Evolutionary conservation across 2,113 vertebrate species (phyloP).

Genomic region (Gila orcuttii): DNA sequence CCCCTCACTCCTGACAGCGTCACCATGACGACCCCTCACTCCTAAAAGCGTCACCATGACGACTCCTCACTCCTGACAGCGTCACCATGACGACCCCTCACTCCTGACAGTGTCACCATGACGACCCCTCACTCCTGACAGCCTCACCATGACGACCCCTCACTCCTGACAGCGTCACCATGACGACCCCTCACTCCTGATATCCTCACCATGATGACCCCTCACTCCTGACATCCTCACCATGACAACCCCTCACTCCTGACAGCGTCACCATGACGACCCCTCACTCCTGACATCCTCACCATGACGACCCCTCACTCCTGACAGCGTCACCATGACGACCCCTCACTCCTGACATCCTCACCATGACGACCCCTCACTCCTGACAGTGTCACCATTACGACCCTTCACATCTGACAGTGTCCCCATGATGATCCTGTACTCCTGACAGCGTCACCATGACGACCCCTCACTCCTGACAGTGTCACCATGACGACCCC

Average conservation of each 20-base stretch:
- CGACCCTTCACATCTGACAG: rapidly evolving
- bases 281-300: neutral
- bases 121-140: neutral
- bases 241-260: neutral
- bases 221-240: neutral
- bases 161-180: neutral
- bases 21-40: neutral
- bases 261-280: neutral
- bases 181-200: neutral
- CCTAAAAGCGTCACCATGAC: neutral
- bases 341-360: neutral
- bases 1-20: neutral
- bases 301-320: neutral
- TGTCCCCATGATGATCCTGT: neutral
- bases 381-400: neutral
- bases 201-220: no score
- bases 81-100: neutral
- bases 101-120: neutral
- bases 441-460: neutral
- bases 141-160: neutral
- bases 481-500: neutral
- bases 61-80: neutral
- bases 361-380: neutral
- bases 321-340: neutral
- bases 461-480: neutral